Evolutionary conservation across 2,888 invertebrate species (phyloP).

Genomic region (Trachelus tabidus): DNA sequence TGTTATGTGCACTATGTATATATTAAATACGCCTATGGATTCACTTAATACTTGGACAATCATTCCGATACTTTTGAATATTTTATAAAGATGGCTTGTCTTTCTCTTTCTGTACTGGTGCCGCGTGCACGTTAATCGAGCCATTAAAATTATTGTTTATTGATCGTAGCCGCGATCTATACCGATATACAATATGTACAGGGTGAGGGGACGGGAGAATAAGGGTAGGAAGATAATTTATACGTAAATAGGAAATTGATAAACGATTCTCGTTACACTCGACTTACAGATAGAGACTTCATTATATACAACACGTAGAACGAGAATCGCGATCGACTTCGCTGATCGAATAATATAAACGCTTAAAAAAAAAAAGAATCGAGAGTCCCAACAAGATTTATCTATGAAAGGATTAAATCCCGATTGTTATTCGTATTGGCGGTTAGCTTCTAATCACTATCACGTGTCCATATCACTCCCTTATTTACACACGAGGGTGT

Average conservation of each 20-base stretch:
- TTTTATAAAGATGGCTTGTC: neutral
- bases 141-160: neutral
- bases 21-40: neutral
- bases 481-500: neutral
- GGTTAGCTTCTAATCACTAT: neutral
- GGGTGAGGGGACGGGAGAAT: neutral
- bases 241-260: neutral
- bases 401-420: neutral
- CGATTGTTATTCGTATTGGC: neutral
- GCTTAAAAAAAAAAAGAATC: neutral
- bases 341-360: neutral
- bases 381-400: neutral
- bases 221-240: neutral
- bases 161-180: neutral
- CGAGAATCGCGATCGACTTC: neutral
- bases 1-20: neutral
- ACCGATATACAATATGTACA: neutral
- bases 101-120: neutral
- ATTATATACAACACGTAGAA: neutral
- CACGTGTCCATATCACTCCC: neutral
- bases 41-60: neutral
- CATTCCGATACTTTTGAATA: neutral
- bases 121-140: neutral
- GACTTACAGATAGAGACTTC: neutral
- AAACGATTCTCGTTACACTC: neutral